These are phyloP conservation scores for Ceratina calcarata DNA, from an alignment of 1,140 invertebrate genomes.

Conservation along the genomic window DNA sequence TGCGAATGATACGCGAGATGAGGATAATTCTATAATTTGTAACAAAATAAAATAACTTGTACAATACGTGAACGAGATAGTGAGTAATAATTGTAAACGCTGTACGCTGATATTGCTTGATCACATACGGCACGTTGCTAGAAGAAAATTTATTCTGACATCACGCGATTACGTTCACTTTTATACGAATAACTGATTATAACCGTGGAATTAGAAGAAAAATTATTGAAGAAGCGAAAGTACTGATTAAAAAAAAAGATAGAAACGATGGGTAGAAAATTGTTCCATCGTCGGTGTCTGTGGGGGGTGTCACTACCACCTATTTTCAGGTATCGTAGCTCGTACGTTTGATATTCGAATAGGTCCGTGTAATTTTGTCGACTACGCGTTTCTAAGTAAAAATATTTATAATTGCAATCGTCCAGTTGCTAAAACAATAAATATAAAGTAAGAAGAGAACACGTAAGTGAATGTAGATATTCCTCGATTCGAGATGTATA, in stretches of 20 bases:
- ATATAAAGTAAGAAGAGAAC: slow-evolving; percentile 58
- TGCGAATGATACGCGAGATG: not conserved
- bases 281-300: slow-evolving; percentile 49
- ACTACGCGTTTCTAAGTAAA: slow-evolving; percentile 29
- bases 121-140: slow-evolving; percentile 47
- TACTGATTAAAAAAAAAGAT: slow-evolving; percentile 34
- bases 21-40: slow-evolving; percentile 8
- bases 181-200: slow-evolving; percentile 26
- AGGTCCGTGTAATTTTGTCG: slow-evolving; percentile 17
- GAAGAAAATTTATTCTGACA: slow-evolving; percentile 42
- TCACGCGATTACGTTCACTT: slow-evolving; percentile 42
- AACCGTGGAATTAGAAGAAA: slow-evolving; percentile 10
- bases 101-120: slow-evolving; percentile 47
- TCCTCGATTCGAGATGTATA: slow-evolving; percentile 39
- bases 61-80: slow-evolving; percentile 3
- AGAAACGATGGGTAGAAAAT: slow-evolving; percentile 26
- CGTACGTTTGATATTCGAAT: slow-evolving; percentile 22
- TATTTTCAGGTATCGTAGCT: slow-evolving; percentile 32
- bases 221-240: slow-evolving; percentile 31
- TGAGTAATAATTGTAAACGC: slow-evolving; percentile 18
- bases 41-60: slow-evolving; percentile 33
- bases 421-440: slow-evolving; percentile 67
- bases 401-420: slow-evolving; percentile 55
- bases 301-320: slow-evolving; percentile 27
- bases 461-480: slow-evolving; percentile 44